Conservation (phyloP, 2,113 vertebrate species). For the Ceratotherium simum region DNA sequence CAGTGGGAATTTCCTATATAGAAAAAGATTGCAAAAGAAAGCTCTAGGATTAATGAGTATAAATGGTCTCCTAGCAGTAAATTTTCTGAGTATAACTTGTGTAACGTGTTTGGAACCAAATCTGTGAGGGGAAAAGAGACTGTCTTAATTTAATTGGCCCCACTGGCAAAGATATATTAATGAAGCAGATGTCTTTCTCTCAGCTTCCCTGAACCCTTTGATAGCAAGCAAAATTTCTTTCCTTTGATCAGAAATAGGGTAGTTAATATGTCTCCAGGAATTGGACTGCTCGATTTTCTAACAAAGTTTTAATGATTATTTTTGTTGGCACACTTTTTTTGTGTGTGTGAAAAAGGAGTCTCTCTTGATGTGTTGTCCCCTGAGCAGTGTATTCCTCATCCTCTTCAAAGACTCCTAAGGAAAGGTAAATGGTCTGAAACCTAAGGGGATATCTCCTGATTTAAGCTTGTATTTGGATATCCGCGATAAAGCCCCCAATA, state of each 20-base stretch:
- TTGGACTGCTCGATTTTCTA: background rate
- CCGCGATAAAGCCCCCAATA: background rate
- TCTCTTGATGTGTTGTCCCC: background rate
- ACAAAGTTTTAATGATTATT: background rate
- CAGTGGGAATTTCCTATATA: conserved; percentile 5
- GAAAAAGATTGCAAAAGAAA: conserved; percentile 41
- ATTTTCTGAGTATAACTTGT: conserved; percentile 37
- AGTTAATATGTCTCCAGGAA: background rate
- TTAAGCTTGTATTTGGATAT: background rate
- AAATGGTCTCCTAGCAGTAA: background rate
- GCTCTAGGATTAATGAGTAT: background rate
- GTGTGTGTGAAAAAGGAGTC: background rate
- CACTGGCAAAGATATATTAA: conserved; percentile 46
- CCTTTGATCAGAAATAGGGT: conserved; percentile 33
- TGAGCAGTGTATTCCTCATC: background rate
- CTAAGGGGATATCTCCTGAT: background rate
- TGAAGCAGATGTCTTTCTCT: conserved; percentile 51
- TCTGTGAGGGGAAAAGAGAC: background rate
- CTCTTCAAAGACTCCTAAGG: background rate
- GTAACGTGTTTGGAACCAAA: conserved; percentile 36
- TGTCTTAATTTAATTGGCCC: conserved; percentile 56
- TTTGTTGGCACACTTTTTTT: background rate
- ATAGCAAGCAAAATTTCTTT: conserved; percentile 17
- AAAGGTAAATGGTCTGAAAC: background rate
- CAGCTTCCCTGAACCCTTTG: background rate